These are phyloP conservation scores for Procambarus virginalis DNA, from an alignment of 1,140 invertebrate species.

Conservation along the genomic window DNA sequence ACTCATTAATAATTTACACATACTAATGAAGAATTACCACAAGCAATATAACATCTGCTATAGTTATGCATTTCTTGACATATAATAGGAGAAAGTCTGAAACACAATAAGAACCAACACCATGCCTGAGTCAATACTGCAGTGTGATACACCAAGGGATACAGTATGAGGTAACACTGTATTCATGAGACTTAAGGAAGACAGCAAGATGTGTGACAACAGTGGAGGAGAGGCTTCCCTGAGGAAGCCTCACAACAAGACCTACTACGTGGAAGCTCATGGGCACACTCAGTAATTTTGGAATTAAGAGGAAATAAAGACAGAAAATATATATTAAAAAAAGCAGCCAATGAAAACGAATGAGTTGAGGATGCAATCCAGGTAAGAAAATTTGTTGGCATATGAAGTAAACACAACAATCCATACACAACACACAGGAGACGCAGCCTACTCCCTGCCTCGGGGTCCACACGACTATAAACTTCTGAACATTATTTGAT, in stretches of 20 bases:
- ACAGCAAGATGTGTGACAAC: background rate
- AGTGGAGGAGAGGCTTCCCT: background rate
- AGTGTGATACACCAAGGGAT: slow-evolving; percentile 17
- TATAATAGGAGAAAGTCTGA: slow-evolving; percentile 40
- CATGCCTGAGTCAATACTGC: slow-evolving; percentile 61
- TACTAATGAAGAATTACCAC: background rate
- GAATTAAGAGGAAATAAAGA: background rate
- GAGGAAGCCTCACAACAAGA: background rate
- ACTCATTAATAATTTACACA: background rate
- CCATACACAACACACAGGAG: background rate
- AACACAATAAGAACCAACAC: slow-evolving; percentile 21
- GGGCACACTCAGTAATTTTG: background rate
- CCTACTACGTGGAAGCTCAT: background rate
- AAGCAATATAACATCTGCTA: background rate
- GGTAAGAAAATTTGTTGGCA: slow-evolving; percentile 1
- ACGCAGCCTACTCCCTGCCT: background rate
- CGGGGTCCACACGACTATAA: too few species aligned
- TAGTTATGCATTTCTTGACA: slow-evolving; percentile 32
- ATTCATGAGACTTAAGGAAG: background rate
- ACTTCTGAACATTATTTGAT: too few species aligned
- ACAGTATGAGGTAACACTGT: slow-evolving; percentile 7
- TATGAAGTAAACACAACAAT: slow-evolving; percentile 3
- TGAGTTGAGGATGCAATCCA: slow-evolving; percentile 11
- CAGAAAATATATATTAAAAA: slow-evolving; percentile 2
- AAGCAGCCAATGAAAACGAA: background rate